phyloP scores from a whole-genome alignment of 2,113 vertebrate species.

The Alaudala cheleensis region DNA sequence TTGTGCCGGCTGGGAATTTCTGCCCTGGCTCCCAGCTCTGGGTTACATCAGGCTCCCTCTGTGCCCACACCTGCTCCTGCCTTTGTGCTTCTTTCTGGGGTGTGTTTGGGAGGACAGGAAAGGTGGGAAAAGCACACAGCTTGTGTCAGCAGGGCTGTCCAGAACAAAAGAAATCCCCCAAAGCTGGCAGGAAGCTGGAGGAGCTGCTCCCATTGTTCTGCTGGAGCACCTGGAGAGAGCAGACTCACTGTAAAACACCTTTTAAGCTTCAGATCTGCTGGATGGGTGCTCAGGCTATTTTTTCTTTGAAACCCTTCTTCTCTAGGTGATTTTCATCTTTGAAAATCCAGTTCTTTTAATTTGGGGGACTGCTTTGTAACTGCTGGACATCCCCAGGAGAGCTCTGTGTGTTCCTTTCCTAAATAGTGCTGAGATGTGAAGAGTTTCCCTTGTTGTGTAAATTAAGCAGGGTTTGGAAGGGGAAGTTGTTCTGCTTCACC shows the following conservation, averaged over 20 bases:
- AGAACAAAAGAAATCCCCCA: background rate
- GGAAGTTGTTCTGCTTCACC: background rate
- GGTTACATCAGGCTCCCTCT: rapidly evolving
- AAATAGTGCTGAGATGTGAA: background rate
- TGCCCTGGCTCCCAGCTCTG: background rate
- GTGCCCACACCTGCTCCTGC: background rate
- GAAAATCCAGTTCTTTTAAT: background rate
- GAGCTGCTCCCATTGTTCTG: background rate
- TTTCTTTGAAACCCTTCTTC: background rate
- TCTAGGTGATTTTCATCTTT: background rate
- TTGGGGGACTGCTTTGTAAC: background rate
- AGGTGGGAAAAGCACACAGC: background rate
- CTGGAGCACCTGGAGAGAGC: background rate
- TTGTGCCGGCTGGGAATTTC: background rate
- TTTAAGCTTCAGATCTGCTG: background rate
- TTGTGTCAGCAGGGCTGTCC: background rate
- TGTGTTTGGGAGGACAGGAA: background rate
- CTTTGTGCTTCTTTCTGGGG: background rate
- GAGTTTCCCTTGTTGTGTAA: background rate
- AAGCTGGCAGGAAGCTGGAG: background rate
- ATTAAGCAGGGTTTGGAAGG: background rate
- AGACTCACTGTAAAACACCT: background rate
- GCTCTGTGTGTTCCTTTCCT: background rate
- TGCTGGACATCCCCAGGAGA: background rate
- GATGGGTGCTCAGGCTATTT: background rate